Evolutionary conservation across 1,140 invertebrate species (phyloP).

Genomic region (Gonatopus flavifemur): DNA sequence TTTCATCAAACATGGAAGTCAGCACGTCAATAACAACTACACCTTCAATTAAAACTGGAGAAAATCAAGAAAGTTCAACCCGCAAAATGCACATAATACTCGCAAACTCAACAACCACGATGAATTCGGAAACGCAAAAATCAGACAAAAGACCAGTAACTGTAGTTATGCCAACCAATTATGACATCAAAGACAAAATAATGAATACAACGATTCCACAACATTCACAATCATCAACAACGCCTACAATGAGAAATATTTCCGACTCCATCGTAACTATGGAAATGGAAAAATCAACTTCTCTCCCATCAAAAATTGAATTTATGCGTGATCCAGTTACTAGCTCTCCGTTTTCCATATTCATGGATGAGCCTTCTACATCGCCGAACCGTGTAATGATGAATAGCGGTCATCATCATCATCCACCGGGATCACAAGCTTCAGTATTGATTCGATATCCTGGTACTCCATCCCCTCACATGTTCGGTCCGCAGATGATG

Average conservation of each 20-base stretch:
- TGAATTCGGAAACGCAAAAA: constrained; percentile 8
- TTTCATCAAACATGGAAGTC: too few relatives aligned
- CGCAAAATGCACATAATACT: constrained; percentile 41
- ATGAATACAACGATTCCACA: too few relatives aligned
- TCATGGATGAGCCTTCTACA: not conserved
- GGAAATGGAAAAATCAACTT: not conserved
- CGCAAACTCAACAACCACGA: constrained; percentile 28
- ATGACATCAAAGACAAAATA: constrained; percentile 20
- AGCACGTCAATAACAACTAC: too few relatives aligned
- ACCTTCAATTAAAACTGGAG: not conserved
- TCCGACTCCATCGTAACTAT: too few relatives aligned
- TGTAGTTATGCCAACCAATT: constrained; percentile 40
- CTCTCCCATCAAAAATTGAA: constrained; percentile 3
- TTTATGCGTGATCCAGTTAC: constrained; percentile 4
- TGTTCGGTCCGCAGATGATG: constrained; percentile 19
- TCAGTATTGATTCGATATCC: not conserved
- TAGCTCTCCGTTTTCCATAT: not conserved
- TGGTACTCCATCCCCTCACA: not conserved
- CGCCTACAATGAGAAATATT: too few relatives aligned
- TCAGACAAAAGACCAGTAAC: constrained; percentile 25
- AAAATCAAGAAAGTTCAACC: not conserved
- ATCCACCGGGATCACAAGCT: not conserved
- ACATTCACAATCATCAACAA: not conserved
- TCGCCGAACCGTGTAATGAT: constrained; percentile 11
- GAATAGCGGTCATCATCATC: constrained; percentile 6